Conservation (phyloP, 2,888 invertebrate species). For the Drosophila multiciliata region DNA sequence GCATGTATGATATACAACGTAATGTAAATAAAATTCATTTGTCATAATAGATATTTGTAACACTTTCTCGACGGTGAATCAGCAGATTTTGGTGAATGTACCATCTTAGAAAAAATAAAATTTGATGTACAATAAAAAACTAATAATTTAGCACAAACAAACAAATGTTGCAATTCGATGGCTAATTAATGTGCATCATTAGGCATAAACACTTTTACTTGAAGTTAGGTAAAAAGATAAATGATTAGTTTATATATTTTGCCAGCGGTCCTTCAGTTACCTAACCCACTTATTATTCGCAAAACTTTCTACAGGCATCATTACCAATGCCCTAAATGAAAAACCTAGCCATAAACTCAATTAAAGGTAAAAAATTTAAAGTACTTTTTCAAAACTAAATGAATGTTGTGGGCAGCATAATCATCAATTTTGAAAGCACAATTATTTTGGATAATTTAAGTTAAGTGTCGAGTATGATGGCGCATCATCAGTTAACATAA, state of each 20-base stretch:
- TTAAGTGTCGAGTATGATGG: constrained; percentile 58
- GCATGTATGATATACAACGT: constrained; percentile 13
- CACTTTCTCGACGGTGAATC: constrained; percentile 63
- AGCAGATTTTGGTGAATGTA: constrained; percentile 27
- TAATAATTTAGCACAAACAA: constrained; percentile 24
- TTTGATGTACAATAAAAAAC: constrained; percentile 2
- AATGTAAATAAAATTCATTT: constrained; percentile 33
- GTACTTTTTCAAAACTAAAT: constrained; percentile 34
- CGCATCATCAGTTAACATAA: constrained; percentile 59
- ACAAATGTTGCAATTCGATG: constrained; percentile 31
- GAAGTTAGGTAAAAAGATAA: constrained; percentile 1
- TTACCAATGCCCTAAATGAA: constrained; percentile 44
- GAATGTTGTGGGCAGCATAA: constrained; percentile 43
- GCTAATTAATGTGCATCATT: constrained; percentile 11
- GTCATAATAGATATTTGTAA: constrained; percentile 56
- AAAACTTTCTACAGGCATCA: constrained; percentile 54
- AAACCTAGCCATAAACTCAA: constrained; percentile 30
- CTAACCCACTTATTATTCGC: constrained; percentile 18
- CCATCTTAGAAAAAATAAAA: constrained; percentile 13
- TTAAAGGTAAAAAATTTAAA: constrained; percentile 37
- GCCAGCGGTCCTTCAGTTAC: constrained; percentile 16
- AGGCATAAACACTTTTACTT: background rate
- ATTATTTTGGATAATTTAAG: constrained; percentile 57
- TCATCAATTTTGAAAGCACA: constrained; percentile 52
- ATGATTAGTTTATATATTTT: constrained; percentile 1